Evolutionary conservation across 2,797 vertebrate species (phyloP), one percentile per base, ranked within the genome.

Genomic region (Acanthurus tractus): DNA sequence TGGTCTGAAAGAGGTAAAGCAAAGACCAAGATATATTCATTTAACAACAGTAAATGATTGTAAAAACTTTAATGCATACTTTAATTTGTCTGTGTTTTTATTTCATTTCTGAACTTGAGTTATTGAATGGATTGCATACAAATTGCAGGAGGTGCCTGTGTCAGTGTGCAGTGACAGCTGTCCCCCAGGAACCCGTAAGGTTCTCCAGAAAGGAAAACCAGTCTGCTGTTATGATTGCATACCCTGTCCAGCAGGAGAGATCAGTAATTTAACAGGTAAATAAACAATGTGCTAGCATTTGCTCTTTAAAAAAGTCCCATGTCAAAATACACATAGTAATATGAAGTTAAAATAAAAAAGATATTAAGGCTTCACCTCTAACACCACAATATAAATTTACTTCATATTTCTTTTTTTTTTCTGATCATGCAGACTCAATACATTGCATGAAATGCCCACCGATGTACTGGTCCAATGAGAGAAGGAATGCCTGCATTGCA

Each of bases 111-210:
- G 25, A 25, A 25, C 25, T 25, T 25, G 25, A 25, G 25, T 25
- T 25, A 25, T 25, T 25, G 25, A 25, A 25, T 25, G 25, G 25
- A 25, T 25, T 25, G 25, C 25, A 25, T 25, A 25, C 25, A 25
- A 25, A 25, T 25, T 25, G 25, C 25, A 25, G 69, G 36, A 92
- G 89, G 81, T 85, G 4, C 94, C 94, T 40, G 59, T 84, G 64
- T 96, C 94, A 65, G 86, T 92, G 22, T 95, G 94, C 89, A 95
- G 93, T 82, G 49, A 89, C 42, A 93, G 68, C 25, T 96, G 95
- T 87, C 82, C 61, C 23, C 87, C 89, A 52, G 95, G 95, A 73
- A 94, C 91, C 22, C 90, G 44, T 25, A 94, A 93, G 59, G 91
- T 94, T 10, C 88, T 92, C 7, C 91, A 92, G 81, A 94, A 93